A percentile compares a stretch with the other conserved stretches of the same genome.
phyloP scores from a whole-genome alignment of 1,140 invertebrate genomes.

The Drosophila jambulina region DNA sequence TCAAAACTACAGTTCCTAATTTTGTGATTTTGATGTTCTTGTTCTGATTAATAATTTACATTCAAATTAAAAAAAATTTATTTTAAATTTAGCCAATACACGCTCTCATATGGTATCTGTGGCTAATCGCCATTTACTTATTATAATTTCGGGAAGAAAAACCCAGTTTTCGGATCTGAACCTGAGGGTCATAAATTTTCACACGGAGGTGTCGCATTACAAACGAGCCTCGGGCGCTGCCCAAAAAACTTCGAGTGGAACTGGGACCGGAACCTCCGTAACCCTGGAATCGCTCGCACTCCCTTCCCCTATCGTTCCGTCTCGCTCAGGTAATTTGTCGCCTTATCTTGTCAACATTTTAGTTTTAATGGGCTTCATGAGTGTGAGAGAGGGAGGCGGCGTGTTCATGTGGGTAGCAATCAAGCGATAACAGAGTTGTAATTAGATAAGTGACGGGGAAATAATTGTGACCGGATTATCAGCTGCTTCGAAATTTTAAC shows the following conservation, averaged over 20 bases:
- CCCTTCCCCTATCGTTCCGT: constrained; percentile 2
- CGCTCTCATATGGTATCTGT: no score
- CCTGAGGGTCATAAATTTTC: constrained; percentile 70
- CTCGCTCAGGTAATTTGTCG: constrained; percentile 70
- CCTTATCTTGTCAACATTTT: constrained; percentile 78
- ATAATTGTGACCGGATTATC: not conserved
- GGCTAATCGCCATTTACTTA: no score
- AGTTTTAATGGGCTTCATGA: constrained; percentile 24
- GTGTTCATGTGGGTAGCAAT: constrained; percentile 56
- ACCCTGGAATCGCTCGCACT: not conserved
- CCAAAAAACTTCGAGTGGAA: constrained; percentile 20
- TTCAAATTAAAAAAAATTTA: no score
- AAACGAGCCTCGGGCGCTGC: constrained; percentile 33
- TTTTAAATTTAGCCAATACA: no score
- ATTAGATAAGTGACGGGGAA: constrained; percentile 31
- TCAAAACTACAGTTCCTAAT: no score
- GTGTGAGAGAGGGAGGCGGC: constrained; percentile 11
- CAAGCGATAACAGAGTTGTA: constrained; percentile 55
- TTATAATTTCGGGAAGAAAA: no score
- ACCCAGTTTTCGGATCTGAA: constrained; percentile 13
- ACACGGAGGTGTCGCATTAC: constrained; percentile 82
- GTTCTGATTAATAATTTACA: no score
- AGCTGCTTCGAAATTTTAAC: not conserved
- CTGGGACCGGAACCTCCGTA: constrained; percentile 49
- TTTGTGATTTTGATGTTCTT: no score